A percentile compares a stretch with the other conserved stretches of the same genome.
phyloP scores from a whole-genome alignment of 1,140 invertebrate genomes.

The Ceratina australensis region DNA sequence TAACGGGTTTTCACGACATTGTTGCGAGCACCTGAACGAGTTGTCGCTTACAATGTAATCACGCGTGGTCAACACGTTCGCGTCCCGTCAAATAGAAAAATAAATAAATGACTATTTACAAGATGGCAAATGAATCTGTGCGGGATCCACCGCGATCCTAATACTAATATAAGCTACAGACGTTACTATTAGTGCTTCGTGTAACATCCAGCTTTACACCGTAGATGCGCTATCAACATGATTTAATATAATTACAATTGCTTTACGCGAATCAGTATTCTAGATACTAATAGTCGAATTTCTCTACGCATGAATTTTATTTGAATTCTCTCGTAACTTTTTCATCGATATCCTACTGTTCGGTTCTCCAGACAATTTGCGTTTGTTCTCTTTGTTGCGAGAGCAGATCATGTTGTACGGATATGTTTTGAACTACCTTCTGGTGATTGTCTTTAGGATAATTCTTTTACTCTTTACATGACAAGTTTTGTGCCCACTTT shows the following conservation, averaged over 20 bases:
- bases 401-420: conserved; percentile 54
- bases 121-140: conserved; percentile 67
- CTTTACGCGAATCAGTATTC: conserved; percentile 54
- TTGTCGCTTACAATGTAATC: conserved; percentile 23
- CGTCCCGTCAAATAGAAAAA: conserved; percentile 71
- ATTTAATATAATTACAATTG: conserved; percentile 55
- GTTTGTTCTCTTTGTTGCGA: background rate
- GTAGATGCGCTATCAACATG: conserved; percentile 55
- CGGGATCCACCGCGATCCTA: conserved; percentile 45
- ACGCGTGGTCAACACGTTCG: conserved; percentile 15
- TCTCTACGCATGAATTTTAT: conserved; percentile 30
- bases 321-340: background rate
- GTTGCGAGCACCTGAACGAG: conserved; percentile 36
- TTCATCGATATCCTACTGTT: conserved; percentile 19
- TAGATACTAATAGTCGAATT: conserved; percentile 53
- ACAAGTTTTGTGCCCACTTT: conserved; percentile 4
- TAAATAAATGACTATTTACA: conserved; percentile 75
- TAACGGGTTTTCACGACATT: conserved; percentile 47
- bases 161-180: conserved; percentile 60
- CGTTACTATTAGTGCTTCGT: conserved; percentile 50
- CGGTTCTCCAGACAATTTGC: background rate
- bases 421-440: conserved; percentile 64
- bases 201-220: conserved; percentile 55
- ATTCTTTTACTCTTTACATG: conserved; percentile 15
- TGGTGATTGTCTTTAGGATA: conserved; percentile 63